Conservation (phyloP, 2,113 vertebrate genomes). For the Gobius niger region DNA sequence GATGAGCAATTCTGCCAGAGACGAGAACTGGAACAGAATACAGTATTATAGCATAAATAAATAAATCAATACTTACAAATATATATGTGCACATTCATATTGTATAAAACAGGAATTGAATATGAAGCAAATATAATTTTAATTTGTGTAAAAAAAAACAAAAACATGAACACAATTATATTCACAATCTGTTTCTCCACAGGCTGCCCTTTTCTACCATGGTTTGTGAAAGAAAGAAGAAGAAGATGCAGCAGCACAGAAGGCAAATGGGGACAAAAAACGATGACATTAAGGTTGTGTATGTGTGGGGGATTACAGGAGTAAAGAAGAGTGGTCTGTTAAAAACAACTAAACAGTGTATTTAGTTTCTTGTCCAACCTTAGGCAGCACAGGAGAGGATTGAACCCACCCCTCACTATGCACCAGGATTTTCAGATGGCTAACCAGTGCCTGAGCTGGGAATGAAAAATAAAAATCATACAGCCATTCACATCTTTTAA, state of each 20-base stretch:
- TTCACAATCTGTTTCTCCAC: conserved; percentile 4
- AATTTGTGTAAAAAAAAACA: conserved; percentile 6
- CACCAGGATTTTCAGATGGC: conserved; percentile 70
- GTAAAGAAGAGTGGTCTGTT: conserved; percentile 23
- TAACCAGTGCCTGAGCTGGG: conserved; percentile 79
- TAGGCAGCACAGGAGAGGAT: conserved; percentile 36
- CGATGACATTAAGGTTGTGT: too few relatives aligned
- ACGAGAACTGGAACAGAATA: background rate
- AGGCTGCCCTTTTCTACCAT: conserved; percentile 23
- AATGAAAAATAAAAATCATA: conserved; percentile 29
- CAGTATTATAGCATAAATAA: background rate
- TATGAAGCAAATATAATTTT: conserved; percentile 31
- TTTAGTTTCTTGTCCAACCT: conserved; percentile 40
- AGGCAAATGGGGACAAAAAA: conserved; percentile 19
- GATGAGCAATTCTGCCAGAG: conserved; percentile 51
- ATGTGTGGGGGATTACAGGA: background rate
- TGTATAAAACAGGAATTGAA: conserved; percentile 8
- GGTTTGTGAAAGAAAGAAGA: conserved; percentile 32
- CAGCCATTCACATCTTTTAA: background rate
- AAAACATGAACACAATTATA: conserved; percentile 27
- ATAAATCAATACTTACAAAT: conserved; percentile 14
- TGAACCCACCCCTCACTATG: conserved; percentile 24
- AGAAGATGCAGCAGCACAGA: background rate
- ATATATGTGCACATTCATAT: conserved; percentile 16
- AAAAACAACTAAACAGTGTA: conserved; percentile 30